These are phyloP conservation scores for Sceloporus tristichus DNA, from an alignment of 2,113 vertebrate genomes.

Conservation along the genomic window DNA sequence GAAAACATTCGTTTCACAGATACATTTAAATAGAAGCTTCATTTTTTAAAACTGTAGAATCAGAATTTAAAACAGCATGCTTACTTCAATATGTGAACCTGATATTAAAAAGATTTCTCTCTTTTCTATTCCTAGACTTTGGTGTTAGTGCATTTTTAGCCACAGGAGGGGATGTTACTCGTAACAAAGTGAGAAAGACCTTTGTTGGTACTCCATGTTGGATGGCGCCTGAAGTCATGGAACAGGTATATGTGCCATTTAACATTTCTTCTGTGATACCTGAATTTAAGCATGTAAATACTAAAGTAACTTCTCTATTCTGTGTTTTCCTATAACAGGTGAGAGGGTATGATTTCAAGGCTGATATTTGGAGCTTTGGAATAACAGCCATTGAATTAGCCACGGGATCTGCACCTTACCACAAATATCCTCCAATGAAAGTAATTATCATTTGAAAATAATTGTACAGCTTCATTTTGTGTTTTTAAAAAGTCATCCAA, in stretches of 20 bases:
- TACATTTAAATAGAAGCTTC: conserved; percentile 13
- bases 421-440: conserved; percentile 99
- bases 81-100: neutral
- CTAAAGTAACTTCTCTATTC: conserved; percentile 24
- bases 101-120: neutral
- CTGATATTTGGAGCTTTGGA: conserved; percentile 99
- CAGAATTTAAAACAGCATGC: neutral
- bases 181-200: conserved; percentile 98
- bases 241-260: conserved; percentile 84
- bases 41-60: neutral
- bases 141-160: conserved; percentile 97
- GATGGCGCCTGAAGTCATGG: conserved; percentile 99
- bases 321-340: conserved; percentile 81
- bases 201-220: conserved; percentile 99
- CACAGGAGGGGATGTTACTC: conserved; percentile 95
- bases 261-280: neutral
- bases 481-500: neutral
- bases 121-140: conserved; percentile 86
- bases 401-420: conserved; percentile 96
- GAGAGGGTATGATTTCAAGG: conserved; percentile 99
- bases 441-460: conserved; percentile 77
- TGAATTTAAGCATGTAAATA: neutral
- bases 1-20: conserved; percentile 4
- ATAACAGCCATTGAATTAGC: conserved; percentile 98
- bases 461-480: neutral